A percentile compares a stretch with the other conserved stretches of the same genome.
Evolutionary conservation across 92 coral and sea anemone genomes (phyloP).

Genomic region (Phenganax subtilis): DNA sequence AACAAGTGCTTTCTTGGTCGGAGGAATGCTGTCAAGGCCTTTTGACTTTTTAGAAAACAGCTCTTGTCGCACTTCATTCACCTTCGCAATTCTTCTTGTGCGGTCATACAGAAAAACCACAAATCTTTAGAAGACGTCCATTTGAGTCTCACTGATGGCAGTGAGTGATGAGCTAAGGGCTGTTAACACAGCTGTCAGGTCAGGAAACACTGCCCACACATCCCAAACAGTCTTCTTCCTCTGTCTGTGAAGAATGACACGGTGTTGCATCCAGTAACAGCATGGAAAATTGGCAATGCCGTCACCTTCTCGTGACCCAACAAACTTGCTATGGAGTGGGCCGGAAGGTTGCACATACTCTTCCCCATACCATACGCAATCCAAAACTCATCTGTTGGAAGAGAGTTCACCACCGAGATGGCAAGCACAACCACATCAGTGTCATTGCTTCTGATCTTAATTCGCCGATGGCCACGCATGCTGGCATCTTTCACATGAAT

Average conservation of each 20-base stretch:
- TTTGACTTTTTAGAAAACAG: background rate
- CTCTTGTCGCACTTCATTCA: background rate
- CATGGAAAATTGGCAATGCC: slow-evolving; percentile 56
- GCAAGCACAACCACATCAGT: slow-evolving; percentile 69
- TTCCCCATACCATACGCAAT: slow-evolving; percentile 45
- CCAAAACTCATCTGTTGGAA: slow-evolving; percentile 48
- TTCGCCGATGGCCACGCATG: slow-evolving; percentile 40
- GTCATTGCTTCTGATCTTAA: slow-evolving; percentile 54
- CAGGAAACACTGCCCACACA: slow-evolving; percentile 56
- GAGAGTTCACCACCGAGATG: slow-evolving; percentile 38
- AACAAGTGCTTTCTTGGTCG: background rate
- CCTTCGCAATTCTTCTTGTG: background rate
- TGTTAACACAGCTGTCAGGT: slow-evolving; percentile 48
- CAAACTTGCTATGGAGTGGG: slow-evolving; percentile 46
- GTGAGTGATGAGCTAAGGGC: slow-evolving; percentile 44
- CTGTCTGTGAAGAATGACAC: slow-evolving; percentile 48
- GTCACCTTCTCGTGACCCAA: slow-evolving; percentile 51
- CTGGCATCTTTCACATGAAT: slow-evolving; percentile 58
- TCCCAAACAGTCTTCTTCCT: slow-evolving; percentile 58
- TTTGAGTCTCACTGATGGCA: slow-evolving; percentile 30
- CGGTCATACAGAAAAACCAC: background rate
- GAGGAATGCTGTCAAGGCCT: background rate
- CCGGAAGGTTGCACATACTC: slow-evolving; percentile 38
- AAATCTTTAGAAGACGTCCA: background rate
- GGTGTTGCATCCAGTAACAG: slow-evolving; percentile 62